These are phyloP conservation scores for Odontocerum albicorne DNA, from an alignment of 2,888 invertebrate species.

Conservation along the genomic window DNA sequence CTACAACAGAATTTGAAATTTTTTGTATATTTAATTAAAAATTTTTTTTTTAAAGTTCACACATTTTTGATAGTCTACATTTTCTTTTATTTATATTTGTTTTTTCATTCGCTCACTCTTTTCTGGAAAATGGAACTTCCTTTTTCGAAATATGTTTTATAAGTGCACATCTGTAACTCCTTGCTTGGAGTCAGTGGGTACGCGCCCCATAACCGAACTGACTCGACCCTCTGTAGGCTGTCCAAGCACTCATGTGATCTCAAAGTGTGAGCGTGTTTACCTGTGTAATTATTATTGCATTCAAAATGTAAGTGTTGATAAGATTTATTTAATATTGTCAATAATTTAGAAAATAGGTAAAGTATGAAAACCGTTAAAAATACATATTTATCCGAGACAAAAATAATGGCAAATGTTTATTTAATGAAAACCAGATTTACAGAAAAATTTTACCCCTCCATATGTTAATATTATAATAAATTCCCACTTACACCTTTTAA, in stretches of 20 bases:
- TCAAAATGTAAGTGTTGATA: conserved; percentile 36
- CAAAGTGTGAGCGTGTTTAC: conserved; percentile 51
- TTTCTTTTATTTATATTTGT: too few species aligned
- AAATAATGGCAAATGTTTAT: conserved; percentile 27
- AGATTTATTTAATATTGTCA: conserved; percentile 30
- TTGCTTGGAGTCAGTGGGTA: too few species aligned
- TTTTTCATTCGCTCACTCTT: too few species aligned
- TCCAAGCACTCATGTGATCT: conserved; percentile 56
- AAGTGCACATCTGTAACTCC: too few species aligned
- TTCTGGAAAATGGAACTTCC: too few species aligned
- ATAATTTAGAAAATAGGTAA: conserved; percentile 32
- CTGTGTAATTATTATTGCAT: conserved; percentile 34
- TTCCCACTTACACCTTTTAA: conserved; percentile 33
- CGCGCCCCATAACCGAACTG: too few species aligned
- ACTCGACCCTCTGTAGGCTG: conserved; percentile 34
- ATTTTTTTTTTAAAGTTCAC: too few species aligned
- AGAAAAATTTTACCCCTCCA: conserved; percentile 29
- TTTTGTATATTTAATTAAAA: too few species aligned
- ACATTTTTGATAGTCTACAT: too few species aligned
- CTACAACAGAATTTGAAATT: too few species aligned
- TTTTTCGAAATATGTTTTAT: too few species aligned
- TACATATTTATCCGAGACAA: conserved; percentile 35
- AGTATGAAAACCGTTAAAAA: conserved; percentile 28
- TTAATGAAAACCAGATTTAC: conserved; percentile 31
- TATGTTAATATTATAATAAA: conserved; percentile 32